Conservation (phyloP, 2,888 invertebrate genomes). For the Drosophila vallismaia region DNA sequence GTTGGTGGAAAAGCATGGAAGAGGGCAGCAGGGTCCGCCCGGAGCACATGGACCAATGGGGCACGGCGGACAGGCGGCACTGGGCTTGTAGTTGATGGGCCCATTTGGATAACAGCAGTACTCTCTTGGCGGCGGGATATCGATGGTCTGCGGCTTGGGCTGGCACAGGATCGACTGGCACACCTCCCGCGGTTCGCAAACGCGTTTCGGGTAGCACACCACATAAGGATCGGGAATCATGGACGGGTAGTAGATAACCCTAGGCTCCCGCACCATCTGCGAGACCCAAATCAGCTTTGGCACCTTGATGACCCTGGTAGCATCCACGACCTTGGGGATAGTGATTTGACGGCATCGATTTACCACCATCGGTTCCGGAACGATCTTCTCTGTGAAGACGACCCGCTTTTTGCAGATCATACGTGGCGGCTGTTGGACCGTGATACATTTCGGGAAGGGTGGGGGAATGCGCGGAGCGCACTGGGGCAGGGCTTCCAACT, state of each 20-base stretch:
- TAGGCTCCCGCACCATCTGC: constrained; percentile 81
- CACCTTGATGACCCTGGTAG: constrained; percentile 79
- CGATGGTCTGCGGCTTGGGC: constrained; percentile 81
- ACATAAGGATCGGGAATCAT: constrained; percentile 82
- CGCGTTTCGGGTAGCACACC: constrained; percentile 79
- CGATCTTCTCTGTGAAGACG: constrained; percentile 80
- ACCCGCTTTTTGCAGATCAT: constrained; percentile 81
- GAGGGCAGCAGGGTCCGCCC: constrained; percentile 65
- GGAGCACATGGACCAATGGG: constrained; percentile 68
- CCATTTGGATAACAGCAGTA: constrained; percentile 81
- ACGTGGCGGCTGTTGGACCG: constrained; percentile 81
- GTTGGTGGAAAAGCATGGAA: constrained; percentile 40
- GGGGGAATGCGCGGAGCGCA: constrained; percentile 80
- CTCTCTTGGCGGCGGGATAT: constrained; percentile 80
- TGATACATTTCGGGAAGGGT: constrained; percentile 79
- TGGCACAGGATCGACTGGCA: constrained; percentile 82
- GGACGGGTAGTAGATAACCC: constrained; percentile 81
- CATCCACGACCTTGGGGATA: constrained; percentile 80
- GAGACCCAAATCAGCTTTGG: constrained; percentile 81
- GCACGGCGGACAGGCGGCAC: constrained; percentile 76
- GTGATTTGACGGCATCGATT: constrained; percentile 80
- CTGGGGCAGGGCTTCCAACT: constrained; percentile 80
- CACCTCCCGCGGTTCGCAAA: constrained; percentile 81
- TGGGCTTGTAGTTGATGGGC: constrained; percentile 79
- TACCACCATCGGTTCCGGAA: constrained; percentile 80